Evolutionary conservation across 2,888 invertebrate species (phyloP), one percentile per base, ranked within the genome.

Genomic region (Abscondita cerata): DNA sequence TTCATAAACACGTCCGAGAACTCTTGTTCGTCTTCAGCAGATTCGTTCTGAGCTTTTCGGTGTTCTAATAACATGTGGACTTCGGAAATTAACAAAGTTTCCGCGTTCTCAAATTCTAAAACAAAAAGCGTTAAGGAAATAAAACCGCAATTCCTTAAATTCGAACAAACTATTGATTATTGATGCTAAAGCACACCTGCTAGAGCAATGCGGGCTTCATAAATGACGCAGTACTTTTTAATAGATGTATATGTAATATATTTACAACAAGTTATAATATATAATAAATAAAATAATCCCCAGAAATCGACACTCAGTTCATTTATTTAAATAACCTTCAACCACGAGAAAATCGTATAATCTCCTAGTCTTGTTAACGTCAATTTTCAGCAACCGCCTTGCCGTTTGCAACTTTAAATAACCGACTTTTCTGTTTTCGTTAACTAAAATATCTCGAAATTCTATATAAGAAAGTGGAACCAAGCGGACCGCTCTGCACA

Each of bases 1-100:
- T 99, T 99, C 89, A 96, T 92, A 78, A 99, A 99, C 6, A 98
- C 98, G 80, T 98, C 98, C 0, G 97, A 96, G 78, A 99, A 92
- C 80, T 98, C 98, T 80, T 98, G 98, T 76, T 97, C 96, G 74
- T 99, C 99, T 78, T 99, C 98, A 1, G 96, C 96, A 25, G 93
- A 95, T 81, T 99, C 98, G 80, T 98, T 98, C 81, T 98, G 98
- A 33, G 93, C 92, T 80, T 98, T 97, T 54, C 99, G 87, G 81
- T 99, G 98, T 77, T 98, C 97, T 73, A 99, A 81, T 72, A 99
- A 83, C 93, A 99, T 96, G 77, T 93, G 93, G 0, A 96, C 96
- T 83, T 96, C 96, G 1, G 97, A 97, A 78, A 98, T 96, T 54
- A 99, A 83, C 59, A 99, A 82, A 0, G 99, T 98, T 83, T 99